Evolutionary conservation across 23 tunicate genomes (phyloP).

Genomic region (Ascidia mentula): DNA sequence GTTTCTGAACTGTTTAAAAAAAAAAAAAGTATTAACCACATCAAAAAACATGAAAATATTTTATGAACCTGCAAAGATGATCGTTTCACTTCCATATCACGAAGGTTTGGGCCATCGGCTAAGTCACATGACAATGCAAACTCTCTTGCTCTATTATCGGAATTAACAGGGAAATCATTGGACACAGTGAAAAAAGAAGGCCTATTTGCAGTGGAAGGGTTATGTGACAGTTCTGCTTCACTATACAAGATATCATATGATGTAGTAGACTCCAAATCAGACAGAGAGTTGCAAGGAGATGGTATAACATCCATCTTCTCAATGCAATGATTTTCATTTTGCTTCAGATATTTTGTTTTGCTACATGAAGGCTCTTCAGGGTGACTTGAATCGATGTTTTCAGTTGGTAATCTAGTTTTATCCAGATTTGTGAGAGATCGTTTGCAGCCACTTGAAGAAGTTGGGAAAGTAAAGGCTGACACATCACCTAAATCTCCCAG

Average conservation of each 20-base stretch:
- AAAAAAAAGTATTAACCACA: neutral
- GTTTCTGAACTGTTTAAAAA: constrained; percentile 20
- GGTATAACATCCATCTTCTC: constrained; percentile 19
- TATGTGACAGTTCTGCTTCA: constrained; percentile 19
- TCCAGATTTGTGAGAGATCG: neutral
- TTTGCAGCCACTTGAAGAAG: neutral
- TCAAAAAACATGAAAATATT: neutral
- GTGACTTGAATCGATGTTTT: neutral
- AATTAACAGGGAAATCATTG: neutral
- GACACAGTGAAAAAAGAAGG: neutral
- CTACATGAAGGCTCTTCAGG: neutral
- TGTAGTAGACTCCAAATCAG: constrained; percentile 38
- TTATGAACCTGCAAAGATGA: constrained; percentile 14
- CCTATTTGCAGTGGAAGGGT: neutral
- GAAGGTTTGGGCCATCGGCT: constrained; percentile 28
- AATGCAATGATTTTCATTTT: neutral
- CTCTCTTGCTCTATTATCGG: neutral
- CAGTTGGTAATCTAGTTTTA: neutral
- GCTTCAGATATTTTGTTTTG: neutral
- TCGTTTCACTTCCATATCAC: constrained; percentile 23
- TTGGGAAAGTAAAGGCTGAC: neutral
- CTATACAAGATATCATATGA: constrained; percentile 29
- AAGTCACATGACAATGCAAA: constrained; percentile 1
- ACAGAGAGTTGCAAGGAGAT: constrained; percentile 39
- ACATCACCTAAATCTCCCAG: neutral